Percentiles rank a stretch among this genome's conserved stretches.
Conservation (phyloP, 2,797 vertebrate genomes). For the Hozukius guyotensis region DNA sequence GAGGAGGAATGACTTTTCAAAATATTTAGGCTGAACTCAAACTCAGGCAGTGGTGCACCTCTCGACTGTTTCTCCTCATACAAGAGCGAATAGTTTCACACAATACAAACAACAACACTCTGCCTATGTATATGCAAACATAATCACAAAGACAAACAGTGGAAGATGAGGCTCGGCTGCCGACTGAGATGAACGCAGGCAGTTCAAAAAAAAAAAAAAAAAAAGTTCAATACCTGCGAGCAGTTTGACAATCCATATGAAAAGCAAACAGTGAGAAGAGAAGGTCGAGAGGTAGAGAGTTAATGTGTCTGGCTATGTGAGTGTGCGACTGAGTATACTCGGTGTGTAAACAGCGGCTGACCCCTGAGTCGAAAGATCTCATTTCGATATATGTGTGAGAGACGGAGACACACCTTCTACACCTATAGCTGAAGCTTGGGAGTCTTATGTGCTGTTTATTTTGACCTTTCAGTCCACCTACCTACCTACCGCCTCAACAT, state of each 20-base stretch:
- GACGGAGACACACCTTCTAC: constrained; percentile 1
- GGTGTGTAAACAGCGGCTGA: constrained; percentile 38
- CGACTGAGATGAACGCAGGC: constrained; percentile 8
- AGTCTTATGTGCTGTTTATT: constrained; percentile 48
- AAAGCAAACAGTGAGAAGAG: constrained; percentile 37
- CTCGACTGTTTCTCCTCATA: constrained; percentile 19
- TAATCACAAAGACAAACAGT: constrained; percentile 49
- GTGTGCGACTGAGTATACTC: not conserved
- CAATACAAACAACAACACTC: constrained; percentile 32
- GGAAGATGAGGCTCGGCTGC: constrained; percentile 31
- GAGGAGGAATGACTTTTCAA: constrained; percentile 29
- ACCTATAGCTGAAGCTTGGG: constrained; percentile 32
- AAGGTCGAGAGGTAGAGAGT: constrained; percentile 18
- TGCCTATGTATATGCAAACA: constrained; percentile 43
- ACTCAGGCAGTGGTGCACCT: constrained; percentile 8
- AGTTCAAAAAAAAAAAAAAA: not conserved
- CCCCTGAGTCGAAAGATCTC: constrained; percentile 32
- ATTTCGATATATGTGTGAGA: constrained; percentile 18
- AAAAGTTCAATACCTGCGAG: constrained; percentile 25
- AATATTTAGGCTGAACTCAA: constrained; percentile 33
- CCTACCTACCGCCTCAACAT: constrained; percentile 20
- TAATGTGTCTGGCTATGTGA: constrained; percentile 18
- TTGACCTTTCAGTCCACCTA: constrained; percentile 42
- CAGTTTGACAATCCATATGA: constrained; percentile 19
- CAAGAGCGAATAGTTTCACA: constrained; percentile 29